phyloP scores from a whole-genome alignment of 1,140 invertebrate species.

The Chironomus tepperi region DNA sequence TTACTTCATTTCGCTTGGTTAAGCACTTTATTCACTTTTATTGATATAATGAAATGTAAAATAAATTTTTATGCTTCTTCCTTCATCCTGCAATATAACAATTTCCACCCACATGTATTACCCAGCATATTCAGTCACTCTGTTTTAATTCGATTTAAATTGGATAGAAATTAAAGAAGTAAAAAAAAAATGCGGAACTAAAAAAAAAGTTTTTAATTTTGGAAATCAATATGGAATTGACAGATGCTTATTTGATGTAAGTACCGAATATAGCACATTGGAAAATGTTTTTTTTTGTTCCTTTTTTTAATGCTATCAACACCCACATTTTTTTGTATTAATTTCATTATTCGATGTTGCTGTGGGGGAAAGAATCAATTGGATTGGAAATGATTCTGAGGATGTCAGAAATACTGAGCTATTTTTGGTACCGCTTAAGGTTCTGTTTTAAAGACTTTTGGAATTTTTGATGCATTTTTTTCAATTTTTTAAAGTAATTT shows the following conservation, averaged over 20 bases:
- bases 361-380: too few relatives aligned
- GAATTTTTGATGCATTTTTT: too few relatives aligned
- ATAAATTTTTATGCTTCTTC: background rate
- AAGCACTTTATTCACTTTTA: conserved; percentile 1
- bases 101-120: background rate
- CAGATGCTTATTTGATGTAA: conserved; percentile 8
- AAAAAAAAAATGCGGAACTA: background rate
- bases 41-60: conserved; percentile 4
- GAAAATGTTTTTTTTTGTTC: background rate
- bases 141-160: conserved; percentile 11
- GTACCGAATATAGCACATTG: background rate
- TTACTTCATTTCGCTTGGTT: conserved; percentile 6
- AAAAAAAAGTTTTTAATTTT: background rate
- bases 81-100: conserved; percentile 2
- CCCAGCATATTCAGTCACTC: background rate
- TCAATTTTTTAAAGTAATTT: too few relatives aligned
- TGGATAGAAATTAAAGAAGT: background rate
- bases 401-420: too few relatives aligned
- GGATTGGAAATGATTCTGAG: too few relatives aligned
- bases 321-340: too few relatives aligned
- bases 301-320: background rate
- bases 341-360: too few relatives aligned
- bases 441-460: too few relatives aligned
- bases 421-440: too few relatives aligned
- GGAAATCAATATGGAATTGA: background rate